These are phyloP conservation scores for Camponotus pennsylvanicus DNA, from an alignment of 1,140 invertebrate genomes.

Conservation along the genomic window DNA sequence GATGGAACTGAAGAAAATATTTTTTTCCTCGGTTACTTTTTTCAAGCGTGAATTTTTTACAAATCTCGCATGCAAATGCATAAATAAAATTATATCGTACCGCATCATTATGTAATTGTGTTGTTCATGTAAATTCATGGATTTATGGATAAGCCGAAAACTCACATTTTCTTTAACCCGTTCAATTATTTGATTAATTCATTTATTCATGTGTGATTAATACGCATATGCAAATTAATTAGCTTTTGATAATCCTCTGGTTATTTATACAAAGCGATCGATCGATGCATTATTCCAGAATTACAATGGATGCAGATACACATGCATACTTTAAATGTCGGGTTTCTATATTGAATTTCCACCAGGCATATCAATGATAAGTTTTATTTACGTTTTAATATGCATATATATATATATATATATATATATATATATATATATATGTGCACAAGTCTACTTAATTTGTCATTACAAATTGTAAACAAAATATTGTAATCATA, in stretches of 20 bases:
- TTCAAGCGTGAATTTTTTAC: neutral
- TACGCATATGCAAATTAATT: slow-evolving; percentile 72
- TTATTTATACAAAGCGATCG: slow-evolving; percentile 66
- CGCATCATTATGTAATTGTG: slow-evolving; percentile 43
- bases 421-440: neutral
- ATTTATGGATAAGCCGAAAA: slow-evolving; percentile 67
- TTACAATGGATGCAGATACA: slow-evolving; percentile 32
- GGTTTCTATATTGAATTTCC: slow-evolving; percentile 25
- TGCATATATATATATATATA: too few species aligned
- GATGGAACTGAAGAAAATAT: slow-evolving; percentile 68
- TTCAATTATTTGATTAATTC: slow-evolving; percentile 64
- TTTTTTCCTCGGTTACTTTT: slow-evolving; percentile 41
- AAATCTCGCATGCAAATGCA: neutral
- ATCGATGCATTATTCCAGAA: slow-evolving; percentile 63
- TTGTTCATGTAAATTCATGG: slow-evolving; percentile 31
- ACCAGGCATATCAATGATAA: neutral
- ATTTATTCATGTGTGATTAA: slow-evolving; percentile 66
- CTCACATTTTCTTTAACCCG: slow-evolving; percentile 40
- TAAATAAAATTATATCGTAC: slow-evolving; percentile 14
- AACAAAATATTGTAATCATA: slow-evolving; percentile 3
- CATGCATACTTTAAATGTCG: slow-evolving; percentile 35
- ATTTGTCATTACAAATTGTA: slow-evolving; percentile 10
- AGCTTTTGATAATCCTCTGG: slow-evolving; percentile 71
- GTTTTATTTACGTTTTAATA: slow-evolving; percentile 4
- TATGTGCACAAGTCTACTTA: neutral